Percentiles rank a stretch among this genome's conserved stretches.
These are phyloP conservation scores for Xylocopa sonorina DNA, from an alignment of 1,140 invertebrate genomes.

Conservation along the genomic window DNA sequence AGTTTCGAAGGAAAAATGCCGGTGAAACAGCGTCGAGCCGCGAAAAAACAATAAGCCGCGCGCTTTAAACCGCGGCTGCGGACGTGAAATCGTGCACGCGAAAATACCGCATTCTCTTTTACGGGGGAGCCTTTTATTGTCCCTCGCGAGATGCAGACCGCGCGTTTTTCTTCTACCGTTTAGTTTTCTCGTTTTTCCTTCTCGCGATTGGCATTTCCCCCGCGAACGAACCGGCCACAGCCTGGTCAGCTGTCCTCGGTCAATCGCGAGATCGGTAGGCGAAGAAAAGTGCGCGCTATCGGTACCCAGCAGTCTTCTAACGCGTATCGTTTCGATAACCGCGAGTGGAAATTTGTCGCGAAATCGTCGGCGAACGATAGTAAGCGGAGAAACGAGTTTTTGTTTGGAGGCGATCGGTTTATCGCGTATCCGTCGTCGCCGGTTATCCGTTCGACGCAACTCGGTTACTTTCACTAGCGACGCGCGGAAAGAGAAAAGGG, in stretches of 20 bases:
- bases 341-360: neutral
- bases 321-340: no score
- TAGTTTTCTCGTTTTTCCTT: no score
- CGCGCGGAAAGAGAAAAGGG: slow-evolving; percentile 73
- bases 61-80: neutral
- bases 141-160: neutral
- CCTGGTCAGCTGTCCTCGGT: neutral
- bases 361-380: neutral
- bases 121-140: slow-evolving; percentile 19
- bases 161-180: slow-evolving; percentile 16
- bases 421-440: slow-evolving; percentile 57
- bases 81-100: neutral
- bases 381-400: slow-evolving; percentile 58
- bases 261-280: slow-evolving; percentile 31
- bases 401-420: slow-evolving; percentile 51
- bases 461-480: slow-evolving; percentile 73
- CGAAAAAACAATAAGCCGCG: slow-evolving; percentile 21
- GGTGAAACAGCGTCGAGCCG: neutral
- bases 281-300: neutral
- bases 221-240: slow-evolving; percentile 9
- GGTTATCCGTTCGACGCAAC: slow-evolving; percentile 49
- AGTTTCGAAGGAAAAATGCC: slow-evolving; percentile 23
- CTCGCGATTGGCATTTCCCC: slow-evolving; percentile 4
- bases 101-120: slow-evolving; percentile 18
- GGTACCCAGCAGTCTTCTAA: no score